Evolutionary conservation across 2,888 invertebrate genomes (phyloP), one percentile per base, ranked within the genome.

Genomic region (Lagria hirta): DNA sequence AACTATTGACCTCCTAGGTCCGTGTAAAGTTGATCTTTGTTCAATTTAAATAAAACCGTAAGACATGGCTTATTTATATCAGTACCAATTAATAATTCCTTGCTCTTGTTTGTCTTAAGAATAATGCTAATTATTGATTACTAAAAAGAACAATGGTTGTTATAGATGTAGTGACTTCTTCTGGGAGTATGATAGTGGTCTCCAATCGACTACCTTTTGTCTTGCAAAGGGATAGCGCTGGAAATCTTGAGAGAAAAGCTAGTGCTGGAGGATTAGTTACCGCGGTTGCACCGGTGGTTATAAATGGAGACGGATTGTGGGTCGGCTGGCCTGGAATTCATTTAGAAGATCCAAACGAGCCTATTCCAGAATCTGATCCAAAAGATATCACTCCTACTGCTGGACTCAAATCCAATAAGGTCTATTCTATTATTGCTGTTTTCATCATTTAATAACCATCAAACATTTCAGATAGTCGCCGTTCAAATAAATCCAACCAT

Each of bases 241-340:
- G 84, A 44, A 84, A 84, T 27, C 76, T 91, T 61, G 81, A 85
- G 60, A 79, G 93, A 52, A 88, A 86, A 72, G 87, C 91, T 68
- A 92, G 92, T 70, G 92, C 92, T 66, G 92, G 92, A 43, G 92
- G 92, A 38, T 75, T 93, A 55, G 92, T 92, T 11, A 93, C 91
- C 4, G 92, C 92, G 0, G 91, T 93, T 4, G 91, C 91, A 13
- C 92, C 92, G 0, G 90, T 92, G 5, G 91, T 92, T 3, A 87
- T 91, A 52, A 83, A 85, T 49, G 84, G 90, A 34, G 80, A 80
- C 56, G 92, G 92, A 24, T 77, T 90, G 41, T 93, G 92, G 92
- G 89, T 93, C 21, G 92, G 92, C 54, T 93, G 92, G 92, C 86
- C 92, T 0, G 92, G 92, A 6, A 80, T 91, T 52, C 88, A 91